Conservation (phyloP, 2,888 invertebrate genomes). For the Saturnia japonica region DNA sequence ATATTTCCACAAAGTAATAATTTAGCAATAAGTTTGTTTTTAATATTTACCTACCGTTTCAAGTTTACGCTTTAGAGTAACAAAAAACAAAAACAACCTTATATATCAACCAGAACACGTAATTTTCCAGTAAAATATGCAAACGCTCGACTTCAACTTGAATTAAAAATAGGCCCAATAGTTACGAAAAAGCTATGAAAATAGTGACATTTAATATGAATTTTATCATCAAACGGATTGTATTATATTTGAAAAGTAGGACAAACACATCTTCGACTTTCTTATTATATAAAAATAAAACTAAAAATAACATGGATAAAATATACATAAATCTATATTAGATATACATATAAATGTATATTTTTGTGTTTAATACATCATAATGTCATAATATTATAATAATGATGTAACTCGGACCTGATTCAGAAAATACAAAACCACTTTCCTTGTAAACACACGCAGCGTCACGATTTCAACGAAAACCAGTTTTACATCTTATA, state of each 20-base stretch:
- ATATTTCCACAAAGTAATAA: too few species aligned
- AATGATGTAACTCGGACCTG: not conserved
- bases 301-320: not conserved
- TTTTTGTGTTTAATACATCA: not conserved
- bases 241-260: not conserved
- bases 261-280: not conserved
- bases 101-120: not conserved
- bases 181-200: not conserved
- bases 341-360: not conserved
- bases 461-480: slow-evolving; percentile 22
- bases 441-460: slow-evolving; percentile 30
- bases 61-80: not conserved
- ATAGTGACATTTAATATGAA: not conserved
- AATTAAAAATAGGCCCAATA: not conserved
- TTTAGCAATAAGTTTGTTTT: too few species aligned
- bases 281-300: slow-evolving; percentile 1
- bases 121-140: not conserved
- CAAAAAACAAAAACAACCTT: not conserved
- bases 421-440: slow-evolving; percentile 22
- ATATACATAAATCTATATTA: slow-evolving; percentile 9
- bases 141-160: not conserved
- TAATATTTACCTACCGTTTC: not conserved
- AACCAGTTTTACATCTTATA: slow-evolving; percentile 24
- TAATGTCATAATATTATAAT: not conserved
- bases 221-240: not conserved